Evolutionary conservation across 2,888 invertebrate genomes (phyloP).

Genomic region (Dasypogon diadema): DNA sequence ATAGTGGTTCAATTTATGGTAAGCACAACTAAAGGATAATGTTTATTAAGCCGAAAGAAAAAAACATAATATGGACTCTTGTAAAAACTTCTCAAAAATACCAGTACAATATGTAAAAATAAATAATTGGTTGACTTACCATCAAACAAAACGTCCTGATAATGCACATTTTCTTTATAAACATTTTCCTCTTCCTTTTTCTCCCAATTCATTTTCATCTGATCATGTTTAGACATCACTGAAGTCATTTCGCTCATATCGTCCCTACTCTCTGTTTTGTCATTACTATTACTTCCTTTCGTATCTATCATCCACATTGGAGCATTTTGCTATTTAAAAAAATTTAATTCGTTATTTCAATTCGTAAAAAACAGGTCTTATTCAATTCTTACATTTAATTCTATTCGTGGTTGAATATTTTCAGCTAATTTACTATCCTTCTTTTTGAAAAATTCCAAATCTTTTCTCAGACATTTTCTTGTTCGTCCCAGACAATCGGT

Average conservation of each 20-base stretch:
- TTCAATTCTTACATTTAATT: constrained; percentile 50
- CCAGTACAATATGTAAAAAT: too few relatives aligned
- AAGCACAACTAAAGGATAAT: too few relatives aligned
- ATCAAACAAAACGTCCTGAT: constrained; percentile 91
- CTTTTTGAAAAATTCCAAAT: constrained; percentile 76
- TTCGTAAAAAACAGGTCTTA: not conserved
- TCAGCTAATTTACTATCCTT: constrained; percentile 72
- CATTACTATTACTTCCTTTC: constrained; percentile 57
- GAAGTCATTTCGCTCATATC: constrained; percentile 68
- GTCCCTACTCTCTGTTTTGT: constrained; percentile 61
- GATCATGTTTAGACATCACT: constrained; percentile 74
- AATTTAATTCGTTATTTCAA: constrained; percentile 1
- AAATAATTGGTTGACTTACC: constrained; percentile 70
- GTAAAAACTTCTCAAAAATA: too few relatives aligned
- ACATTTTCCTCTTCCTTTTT: constrained; percentile 81
- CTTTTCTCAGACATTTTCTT: constrained; percentile 83
- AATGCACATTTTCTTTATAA: constrained; percentile 84
- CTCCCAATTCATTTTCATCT: constrained; percentile 89
- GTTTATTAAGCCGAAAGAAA: too few relatives aligned
- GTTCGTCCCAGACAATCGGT: constrained; percentile 90
- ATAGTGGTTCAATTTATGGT: too few relatives aligned
- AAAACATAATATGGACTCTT: too few relatives aligned
- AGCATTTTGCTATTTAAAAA: constrained; percentile 62
- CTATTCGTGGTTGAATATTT: constrained; percentile 53
- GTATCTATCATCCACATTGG: constrained; percentile 67